phyloP scores from a whole-genome alignment of 1,140 invertebrate species.

The Microplitis demolitor region DNA sequence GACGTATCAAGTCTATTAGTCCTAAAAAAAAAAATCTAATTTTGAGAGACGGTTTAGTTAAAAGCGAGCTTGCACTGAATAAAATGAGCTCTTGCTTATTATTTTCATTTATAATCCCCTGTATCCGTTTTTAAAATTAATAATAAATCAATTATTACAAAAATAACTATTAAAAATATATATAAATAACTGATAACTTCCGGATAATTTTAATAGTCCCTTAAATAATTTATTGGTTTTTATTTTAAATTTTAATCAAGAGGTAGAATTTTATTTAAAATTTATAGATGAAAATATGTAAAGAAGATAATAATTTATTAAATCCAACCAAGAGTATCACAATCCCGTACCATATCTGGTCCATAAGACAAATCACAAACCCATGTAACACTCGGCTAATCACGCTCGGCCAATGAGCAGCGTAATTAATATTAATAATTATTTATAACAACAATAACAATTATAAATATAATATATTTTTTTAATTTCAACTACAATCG shows the following conservation, averaged over 20 bases:
- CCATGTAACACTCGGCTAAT: conserved; percentile 38
- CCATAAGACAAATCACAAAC: conserved; percentile 12
- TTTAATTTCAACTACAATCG: neutral
- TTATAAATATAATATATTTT: neutral
- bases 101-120: too few relatives aligned
- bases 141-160: too few relatives aligned
- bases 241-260: too few relatives aligned
- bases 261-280: neutral
- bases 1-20: conserved; percentile 10
- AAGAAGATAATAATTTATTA: neutral
- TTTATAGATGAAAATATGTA: neutral
- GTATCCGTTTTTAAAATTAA: too few relatives aligned
- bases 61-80: too few relatives aligned
- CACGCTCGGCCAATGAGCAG: conserved; percentile 55
- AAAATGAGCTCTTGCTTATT: too few relatives aligned
- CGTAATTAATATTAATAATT: neutral
- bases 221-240: neutral
- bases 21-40: conserved; percentile 2
- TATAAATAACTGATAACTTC: too few relatives aligned
- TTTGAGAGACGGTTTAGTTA: too few relatives aligned
- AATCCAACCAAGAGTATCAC: neutral
- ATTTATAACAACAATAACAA: neutral
- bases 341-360: neutral
- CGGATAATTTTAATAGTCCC: too few relatives aligned
- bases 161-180: too few relatives aligned